Base-by-base conservation (phyloP, 2,888 invertebrate species). In the Neuroscelio doddi region DNA sequence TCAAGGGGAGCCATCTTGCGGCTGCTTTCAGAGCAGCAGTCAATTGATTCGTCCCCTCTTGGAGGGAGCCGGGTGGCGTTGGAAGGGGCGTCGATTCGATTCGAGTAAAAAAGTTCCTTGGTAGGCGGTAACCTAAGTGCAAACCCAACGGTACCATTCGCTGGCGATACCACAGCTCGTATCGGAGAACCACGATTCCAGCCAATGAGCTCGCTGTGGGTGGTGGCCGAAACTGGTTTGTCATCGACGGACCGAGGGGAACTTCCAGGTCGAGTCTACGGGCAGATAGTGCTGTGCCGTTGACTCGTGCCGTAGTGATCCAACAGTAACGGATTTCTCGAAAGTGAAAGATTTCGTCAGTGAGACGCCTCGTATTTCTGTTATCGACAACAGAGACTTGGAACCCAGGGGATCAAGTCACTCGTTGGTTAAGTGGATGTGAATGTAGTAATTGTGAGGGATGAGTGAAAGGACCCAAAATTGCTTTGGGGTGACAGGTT, bases 281-380 rank as follows among this genome's bases (percentile, higher is more conserved):
- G 75, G 71, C 83, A 84, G 84, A 84, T 84, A 83, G 84, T 82
- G 78, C 74, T 80, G 83, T 81, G 84, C 83, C 83, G 84, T 84
- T 82, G 84, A 79, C 80, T 80, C 82, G 81, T 79, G 80, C 76
- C 80, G 81, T 76, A 75, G 75, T 79, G 78, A 77, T 77, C 73
- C 17, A 45, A 76, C 74, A 75, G 58, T 67, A 71, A 71, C 72
- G 73, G 73, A 73, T 71, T 72, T 73, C 62, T 61, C 66, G 62
- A 72, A 69, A 68, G 71, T 66, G 66, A 59, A 56, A 63, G 57
- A 70, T 64, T 68, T 63, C 58, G 10, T 46, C 30, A 44, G 27
- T 44, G 21, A 5, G 21, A 21, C 21, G 21, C 5, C 5, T 21
- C 21, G 21, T 21, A 2, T 21, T 34, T 30, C 30, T 9, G 30